Base-by-base conservation (phyloP, 2,888 invertebrate species). In the Tyria jacobaeae region DNA sequence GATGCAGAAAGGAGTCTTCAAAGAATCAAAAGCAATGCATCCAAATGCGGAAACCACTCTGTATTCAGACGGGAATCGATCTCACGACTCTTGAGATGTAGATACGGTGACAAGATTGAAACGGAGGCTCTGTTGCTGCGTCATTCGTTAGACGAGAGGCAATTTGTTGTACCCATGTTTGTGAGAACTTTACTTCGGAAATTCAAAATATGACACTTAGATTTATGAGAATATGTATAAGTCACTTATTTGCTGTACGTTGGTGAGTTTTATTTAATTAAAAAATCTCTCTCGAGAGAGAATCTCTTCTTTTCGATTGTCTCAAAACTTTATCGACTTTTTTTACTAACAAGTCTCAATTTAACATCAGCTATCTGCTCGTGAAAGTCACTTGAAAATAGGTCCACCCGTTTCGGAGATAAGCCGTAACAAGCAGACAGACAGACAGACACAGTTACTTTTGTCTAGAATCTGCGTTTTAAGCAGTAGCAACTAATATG, bases 41-140 rank as follows among this genome's bases (percentile, higher is more conserved):
- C 66, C 62, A 69, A 75, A 74, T 78, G 66, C 74, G 62, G 65
- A 69, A 75, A 60, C 72, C 71, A 71, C 73, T 77, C 70, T 72
- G 70, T 71, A 81, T 81, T 77, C 78, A 75, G 66, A 58, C 60
- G 65, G 70, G 79, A 72, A 80, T 76, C 75, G 79, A 79, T 78
- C 71, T 72, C 34, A 61, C 47, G 64, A 65, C 76, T 74, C 79
- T 83, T 83, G 81, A 77, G 79, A 83, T 83, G 83, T 78, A 81
- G 82, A 83, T 83, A 70, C 52, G 62, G 62, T 58, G 71, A 76
- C 72, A 70, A 71, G 70, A 78, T 78, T 74, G 75, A 64, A 73
- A 67, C 55, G 57, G 41, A 62, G 67, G 66, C 59, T 63, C 60
- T 57, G 21, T 51, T 21, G 25, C 35, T 44, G 41, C 27, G 37